A percentile compares a stretch with the other conserved stretches of the same genome.
Conservation (phyloP, 2,113 vertebrate species). For the Donacobius atricapilla region DNA sequence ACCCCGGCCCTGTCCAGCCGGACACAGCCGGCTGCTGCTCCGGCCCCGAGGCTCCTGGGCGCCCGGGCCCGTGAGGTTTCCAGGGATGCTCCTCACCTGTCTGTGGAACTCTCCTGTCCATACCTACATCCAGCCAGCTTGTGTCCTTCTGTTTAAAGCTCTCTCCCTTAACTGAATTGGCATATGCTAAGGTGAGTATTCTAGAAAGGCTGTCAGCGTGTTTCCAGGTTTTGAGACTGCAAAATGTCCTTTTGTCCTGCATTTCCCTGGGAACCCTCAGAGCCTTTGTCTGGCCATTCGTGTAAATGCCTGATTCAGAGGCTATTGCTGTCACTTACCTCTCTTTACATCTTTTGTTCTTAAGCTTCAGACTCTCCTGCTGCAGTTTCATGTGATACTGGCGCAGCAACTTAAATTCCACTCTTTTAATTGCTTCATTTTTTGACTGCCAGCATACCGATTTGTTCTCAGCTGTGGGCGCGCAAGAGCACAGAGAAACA, state of each 20-base stretch:
- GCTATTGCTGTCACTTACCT: neutral
- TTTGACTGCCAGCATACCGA: neutral
- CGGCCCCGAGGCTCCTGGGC: too few species aligned
- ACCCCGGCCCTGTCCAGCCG: too few species aligned
- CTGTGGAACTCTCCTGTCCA: neutral
- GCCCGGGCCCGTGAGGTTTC: too few species aligned
- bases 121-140: fast-evolving
- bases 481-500: neutral
- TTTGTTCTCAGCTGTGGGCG: neutral
- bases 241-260: neutral
- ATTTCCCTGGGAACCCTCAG: neutral
- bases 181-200: neutral
- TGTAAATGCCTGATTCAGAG: neutral
- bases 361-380: neutral
- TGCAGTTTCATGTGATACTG: neutral
- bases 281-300: neutral
- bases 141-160: neutral
- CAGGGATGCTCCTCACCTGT: neutral
- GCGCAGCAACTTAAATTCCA: neutral
- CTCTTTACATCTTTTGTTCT: neutral
- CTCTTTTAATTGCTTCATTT: neutral
- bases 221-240: neutral
- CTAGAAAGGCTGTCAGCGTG: neutral
- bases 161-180: neutral
- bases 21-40: too few species aligned